Evolutionary conservation across 2,113 vertebrate species (phyloP).

Genomic region (Nothobranchius furzeri): DNA sequence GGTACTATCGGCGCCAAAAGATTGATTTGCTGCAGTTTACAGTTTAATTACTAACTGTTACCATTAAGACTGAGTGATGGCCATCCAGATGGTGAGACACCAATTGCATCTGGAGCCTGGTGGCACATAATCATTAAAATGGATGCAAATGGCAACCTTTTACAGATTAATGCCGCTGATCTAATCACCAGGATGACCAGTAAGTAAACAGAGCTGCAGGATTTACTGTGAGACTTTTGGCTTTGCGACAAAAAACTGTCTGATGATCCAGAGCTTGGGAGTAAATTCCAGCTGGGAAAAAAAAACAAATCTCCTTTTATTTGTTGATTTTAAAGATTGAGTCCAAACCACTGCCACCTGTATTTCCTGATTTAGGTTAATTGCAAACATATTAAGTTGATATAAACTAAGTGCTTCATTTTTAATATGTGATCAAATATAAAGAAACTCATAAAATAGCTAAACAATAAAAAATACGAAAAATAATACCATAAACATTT

Average conservation of each 20-base stretch:
- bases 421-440: too few species aligned
- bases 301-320: background rate
- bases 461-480: too few species aligned
- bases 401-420: too few species aligned
- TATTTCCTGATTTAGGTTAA: too few species aligned
- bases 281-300: background rate
- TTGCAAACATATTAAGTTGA: too few species aligned
- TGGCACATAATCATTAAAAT: conserved; percentile 28
- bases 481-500: too few species aligned
- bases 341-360: background rate
- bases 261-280: background rate
- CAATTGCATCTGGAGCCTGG: conserved; percentile 30
- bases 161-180: conserved; percentile 47
- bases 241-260: background rate
- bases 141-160: conserved; percentile 40
- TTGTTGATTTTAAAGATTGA: background rate
- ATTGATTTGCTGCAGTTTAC: conserved; percentile 23
- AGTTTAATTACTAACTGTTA: conserved; percentile 38
- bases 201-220: conserved; percentile 30
- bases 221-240: conserved; percentile 48
- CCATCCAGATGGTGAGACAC: conserved; percentile 45
- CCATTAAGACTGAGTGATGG: conserved; percentile 32
- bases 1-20: background rate
- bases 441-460: too few species aligned
- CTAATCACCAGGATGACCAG: conserved; percentile 39